phyloP scores from a whole-genome alignment of 2,113 vertebrate genomes.

The Gallinago jamesoni region DNA sequence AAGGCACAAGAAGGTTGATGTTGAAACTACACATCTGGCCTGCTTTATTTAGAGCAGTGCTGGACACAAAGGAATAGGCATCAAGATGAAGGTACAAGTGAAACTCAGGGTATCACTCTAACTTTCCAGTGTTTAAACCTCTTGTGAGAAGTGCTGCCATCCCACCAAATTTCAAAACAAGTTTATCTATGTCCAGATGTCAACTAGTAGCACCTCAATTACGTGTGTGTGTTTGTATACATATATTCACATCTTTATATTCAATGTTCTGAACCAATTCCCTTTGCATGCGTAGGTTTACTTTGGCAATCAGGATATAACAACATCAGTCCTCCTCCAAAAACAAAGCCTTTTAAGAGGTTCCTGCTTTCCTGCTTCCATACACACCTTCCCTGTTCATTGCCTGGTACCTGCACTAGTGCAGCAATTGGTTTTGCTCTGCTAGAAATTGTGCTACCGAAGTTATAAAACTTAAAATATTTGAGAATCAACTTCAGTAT shows the following conservation, averaged over 20 bases:
- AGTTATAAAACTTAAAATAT: background rate
- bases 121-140: background rate
- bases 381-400: background rate
- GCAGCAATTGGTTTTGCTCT: background rate
- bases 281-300: background rate
- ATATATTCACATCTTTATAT: background rate
- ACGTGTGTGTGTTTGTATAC: background rate
- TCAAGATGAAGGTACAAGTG: background rate
- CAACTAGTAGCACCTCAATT: background rate
- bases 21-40: background rate
- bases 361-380: background rate
- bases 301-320: background rate
- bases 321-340: background rate
- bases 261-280: background rate
- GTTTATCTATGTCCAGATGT: background rate
- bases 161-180: background rate
- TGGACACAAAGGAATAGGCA: too few relatives aligned
- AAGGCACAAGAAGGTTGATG: background rate
- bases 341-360: background rate
- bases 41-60: background rate
- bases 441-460: background rate
- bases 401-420: accelerated
- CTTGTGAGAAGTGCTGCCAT: background rate
- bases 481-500: background rate
- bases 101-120: background rate